A percentile compares a stretch with the other conserved stretches of the same genome.
Evolutionary conservation across 2,113 vertebrate genomes (phyloP).

Genomic region (Ceyx cyanopectus): DNA sequence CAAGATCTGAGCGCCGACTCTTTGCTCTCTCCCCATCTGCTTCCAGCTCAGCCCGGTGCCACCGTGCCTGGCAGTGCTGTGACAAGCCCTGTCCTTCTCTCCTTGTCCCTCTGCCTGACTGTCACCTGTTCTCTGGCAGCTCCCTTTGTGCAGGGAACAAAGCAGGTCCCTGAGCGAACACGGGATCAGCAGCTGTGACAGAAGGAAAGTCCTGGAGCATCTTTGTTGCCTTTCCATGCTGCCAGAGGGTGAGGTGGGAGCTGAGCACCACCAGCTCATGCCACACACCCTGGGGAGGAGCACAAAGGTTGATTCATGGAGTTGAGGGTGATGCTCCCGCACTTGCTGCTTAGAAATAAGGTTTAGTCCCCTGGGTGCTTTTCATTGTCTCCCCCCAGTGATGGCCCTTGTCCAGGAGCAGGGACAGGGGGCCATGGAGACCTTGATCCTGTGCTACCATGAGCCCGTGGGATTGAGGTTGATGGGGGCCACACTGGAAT

Average conservation of each 20-base stretch:
- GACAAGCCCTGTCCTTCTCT: neutral
- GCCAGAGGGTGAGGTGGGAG: neutral
- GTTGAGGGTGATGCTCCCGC: neutral
- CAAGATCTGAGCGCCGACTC: neutral
- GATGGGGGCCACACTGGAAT: accelerated
- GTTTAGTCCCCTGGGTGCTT: accelerated
- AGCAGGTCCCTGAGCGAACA: neutral
- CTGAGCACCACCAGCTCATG: neutral
- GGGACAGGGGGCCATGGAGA: neutral
- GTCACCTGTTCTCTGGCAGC: neutral
- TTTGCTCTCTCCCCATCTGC: neutral
- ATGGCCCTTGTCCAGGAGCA: neutral
- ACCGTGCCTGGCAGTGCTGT: neutral
- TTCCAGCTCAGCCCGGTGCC: neutral
- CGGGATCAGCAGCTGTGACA: neutral
- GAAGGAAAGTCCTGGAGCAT: neutral
- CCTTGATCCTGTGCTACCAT: neutral
- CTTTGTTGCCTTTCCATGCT: accelerated
- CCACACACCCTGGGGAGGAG: accelerated
- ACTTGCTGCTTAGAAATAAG: neutral
- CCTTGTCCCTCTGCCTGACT: neutral
- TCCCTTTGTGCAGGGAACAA: neutral
- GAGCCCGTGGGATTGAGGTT: accelerated
- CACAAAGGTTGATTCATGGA: neutral
- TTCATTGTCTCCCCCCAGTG: accelerated